These are phyloP conservation scores for Cybosia mesomella DNA, from an alignment of 2,888 invertebrate species.

Conservation along the genomic window DNA sequence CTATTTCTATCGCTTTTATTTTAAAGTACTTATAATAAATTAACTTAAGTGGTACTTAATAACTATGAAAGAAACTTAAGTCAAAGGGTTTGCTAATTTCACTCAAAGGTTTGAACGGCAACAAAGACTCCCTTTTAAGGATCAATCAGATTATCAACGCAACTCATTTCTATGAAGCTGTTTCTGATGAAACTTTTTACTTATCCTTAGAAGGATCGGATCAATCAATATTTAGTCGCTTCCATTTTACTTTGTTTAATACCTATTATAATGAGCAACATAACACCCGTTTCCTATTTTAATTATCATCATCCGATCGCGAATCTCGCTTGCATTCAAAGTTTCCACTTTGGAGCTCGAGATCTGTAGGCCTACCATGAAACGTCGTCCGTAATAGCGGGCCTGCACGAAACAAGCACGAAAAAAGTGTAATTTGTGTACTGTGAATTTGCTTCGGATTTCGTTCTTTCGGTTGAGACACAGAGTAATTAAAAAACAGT, in stretches of 20 bases:
- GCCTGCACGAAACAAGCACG: too few relatives aligned
- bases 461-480: too few relatives aligned
- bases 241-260: neutral
- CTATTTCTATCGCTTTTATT: too few relatives aligned
- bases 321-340: neutral
- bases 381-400: too few relatives aligned
- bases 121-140: slow-evolving; percentile 4
- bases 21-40: too few relatives aligned
- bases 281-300: neutral
- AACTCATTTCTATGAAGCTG: neutral
- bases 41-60: neutral
- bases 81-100: slow-evolving; percentile 3
- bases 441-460: too few relatives aligned
- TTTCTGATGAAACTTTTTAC: neutral
- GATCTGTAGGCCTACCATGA: too few relatives aligned
- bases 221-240: neutral
- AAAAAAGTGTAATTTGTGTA: too few relatives aligned
- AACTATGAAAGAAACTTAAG: neutral
- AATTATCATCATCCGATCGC: neutral
- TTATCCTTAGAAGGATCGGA: neutral
- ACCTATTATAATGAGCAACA: neutral
- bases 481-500: too few relatives aligned
- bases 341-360: neutral
- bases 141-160: slow-evolving; percentile 12
- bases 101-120: neutral